Conservation (phyloP, 2,113 vertebrate genomes). For the Theristicus caerulescens region DNA sequence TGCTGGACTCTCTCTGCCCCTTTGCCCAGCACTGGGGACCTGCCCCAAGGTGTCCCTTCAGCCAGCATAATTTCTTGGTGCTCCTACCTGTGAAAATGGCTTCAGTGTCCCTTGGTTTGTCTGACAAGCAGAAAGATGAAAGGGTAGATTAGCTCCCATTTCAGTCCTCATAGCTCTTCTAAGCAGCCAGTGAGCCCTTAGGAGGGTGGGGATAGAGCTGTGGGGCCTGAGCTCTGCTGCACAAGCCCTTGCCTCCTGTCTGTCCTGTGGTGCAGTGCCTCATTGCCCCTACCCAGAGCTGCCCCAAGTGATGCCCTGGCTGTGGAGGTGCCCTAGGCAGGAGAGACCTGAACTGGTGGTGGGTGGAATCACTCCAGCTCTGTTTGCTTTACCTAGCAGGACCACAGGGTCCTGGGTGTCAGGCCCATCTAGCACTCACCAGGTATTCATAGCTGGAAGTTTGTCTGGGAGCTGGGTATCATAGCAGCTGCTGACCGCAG, state of each 20-base stretch:
- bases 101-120: background rate
- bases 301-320: background rate
- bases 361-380: background rate
- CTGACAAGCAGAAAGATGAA: background rate
- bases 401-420: background rate
- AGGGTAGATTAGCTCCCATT: background rate
- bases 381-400: background rate
- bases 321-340: background rate
- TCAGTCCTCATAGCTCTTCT: background rate
- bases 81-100: background rate
- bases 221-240: background rate
- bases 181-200: background rate
- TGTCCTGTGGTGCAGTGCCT: accelerated
- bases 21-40: background rate
- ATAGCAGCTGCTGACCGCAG: background rate
- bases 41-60: background rate
- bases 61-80: background rate
- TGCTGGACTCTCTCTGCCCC: background rate
- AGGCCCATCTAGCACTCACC: background rate
- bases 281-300: background rate
- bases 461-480: background rate
- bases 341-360: background rate
- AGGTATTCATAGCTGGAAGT: background rate
- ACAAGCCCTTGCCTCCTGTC: background rate
- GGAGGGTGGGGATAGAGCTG: background rate